phyloP scores from a whole-genome alignment of 1,140 invertebrate species.

The Akabosia matsudoensis region DNA sequence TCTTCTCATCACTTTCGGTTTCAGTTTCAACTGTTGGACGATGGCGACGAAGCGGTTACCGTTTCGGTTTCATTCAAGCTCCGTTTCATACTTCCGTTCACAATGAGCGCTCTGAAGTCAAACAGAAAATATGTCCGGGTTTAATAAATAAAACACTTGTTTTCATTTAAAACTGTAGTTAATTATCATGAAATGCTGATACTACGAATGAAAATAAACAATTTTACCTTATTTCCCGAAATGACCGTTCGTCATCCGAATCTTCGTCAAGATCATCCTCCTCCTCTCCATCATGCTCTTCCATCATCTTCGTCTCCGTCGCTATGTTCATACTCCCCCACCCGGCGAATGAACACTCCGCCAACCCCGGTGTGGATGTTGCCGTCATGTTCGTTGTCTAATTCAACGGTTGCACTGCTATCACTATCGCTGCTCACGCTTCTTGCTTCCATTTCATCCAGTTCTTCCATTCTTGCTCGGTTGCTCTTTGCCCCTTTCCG shows the following conservation, averaged over 20 bases:
- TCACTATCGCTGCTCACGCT: constrained; percentile 2
- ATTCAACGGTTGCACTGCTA: neutral
- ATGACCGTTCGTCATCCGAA: neutral
- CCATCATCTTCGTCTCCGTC: constrained; percentile 1
- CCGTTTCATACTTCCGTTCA: constrained; percentile 14
- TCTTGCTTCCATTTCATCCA: neutral
- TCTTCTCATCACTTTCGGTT: too few relatives aligned
- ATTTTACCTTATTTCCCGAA: constrained; percentile 3
- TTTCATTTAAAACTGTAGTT: too few relatives aligned
- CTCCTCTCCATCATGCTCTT: constrained; percentile 22
- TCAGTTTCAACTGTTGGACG: too few relatives aligned
- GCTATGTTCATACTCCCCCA: neutral
- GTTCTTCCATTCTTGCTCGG: constrained; percentile 5
- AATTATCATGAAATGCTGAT: too few relatives aligned
- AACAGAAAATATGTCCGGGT: neutral
- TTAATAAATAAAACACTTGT: neutral
- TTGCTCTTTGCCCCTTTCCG: constrained; percentile 4
- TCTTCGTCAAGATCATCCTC: constrained; percentile 10
- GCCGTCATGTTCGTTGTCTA: neutral
- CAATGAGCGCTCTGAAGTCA: neutral
- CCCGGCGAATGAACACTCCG: neutral
- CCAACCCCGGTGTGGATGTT: neutral
- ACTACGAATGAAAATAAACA: neutral
- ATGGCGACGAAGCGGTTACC: neutral
- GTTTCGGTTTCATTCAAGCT: neutral